Base-by-base conservation (phyloP, 1,140 invertebrate genomes). In the Helicoverpa zea region DNA sequence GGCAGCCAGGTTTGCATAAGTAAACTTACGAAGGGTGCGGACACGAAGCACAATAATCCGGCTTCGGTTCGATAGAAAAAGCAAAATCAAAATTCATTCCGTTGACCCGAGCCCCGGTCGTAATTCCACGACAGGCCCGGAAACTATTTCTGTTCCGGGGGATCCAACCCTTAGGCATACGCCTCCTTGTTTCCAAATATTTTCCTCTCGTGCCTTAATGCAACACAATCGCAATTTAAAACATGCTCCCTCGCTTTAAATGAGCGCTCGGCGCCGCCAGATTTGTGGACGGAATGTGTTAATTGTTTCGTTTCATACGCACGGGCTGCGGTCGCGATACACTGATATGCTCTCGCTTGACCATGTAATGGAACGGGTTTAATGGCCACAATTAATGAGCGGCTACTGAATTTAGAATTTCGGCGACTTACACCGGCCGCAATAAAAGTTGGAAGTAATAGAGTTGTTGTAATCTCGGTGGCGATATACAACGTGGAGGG, bases 71-170 rank as follows among this genome's bases (percentile, higher is more conserved):
- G 56, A 85, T 85, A 84, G 87, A 88, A 89, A 93, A 91, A 89
- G 87, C 85, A 88, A 91, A 93, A 92, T 90, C 87, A 89, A 90
- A 92, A 93, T 93, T 93, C 89, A 92, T 91, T 90, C 86, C 84
- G 82, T 80, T 91, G 89, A 89, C 88, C 90, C 88, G 81, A 66
- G 81, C 68, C 63, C 72, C 81, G 84, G 82, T 81, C 81, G 88
- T 89, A 90, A 91, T 90, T 89, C 85, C 84, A 84, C 43, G 54
- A 70, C 79, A 78, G 74, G 80, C 59, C 80, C 89, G 85, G 86
- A 92, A 92, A 91, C 91, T 92, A 92, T 92, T 93, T 91, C 90
- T 86, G 90, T 92, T 90, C 88, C 81, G 85, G 82, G 90, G 91
- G 90, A 86, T 87, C 81, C 81, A 81, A 87, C 87, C 89, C 86